These are phyloP conservation scores for Podocnemis expansa DNA, from an alignment of 2,113 vertebrate genomes.

Conservation along the genomic window DNA sequence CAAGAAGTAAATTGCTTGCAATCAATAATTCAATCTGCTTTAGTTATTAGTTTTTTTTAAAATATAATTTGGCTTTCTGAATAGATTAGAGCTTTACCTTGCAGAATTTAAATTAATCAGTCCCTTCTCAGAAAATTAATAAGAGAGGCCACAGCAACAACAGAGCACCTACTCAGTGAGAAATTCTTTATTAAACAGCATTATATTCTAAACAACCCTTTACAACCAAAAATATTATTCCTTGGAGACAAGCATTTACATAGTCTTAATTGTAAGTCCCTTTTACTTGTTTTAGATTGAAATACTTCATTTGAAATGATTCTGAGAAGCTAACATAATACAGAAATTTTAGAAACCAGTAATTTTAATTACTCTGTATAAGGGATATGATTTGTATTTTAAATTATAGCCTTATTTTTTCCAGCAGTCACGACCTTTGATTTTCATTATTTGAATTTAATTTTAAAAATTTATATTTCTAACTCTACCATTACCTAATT, in stretches of 20 bases:
- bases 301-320: neutral
- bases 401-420: neutral
- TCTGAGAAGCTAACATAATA: neutral
- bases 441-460: neutral
- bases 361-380: neutral
- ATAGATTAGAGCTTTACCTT: neutral
- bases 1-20: constrained; percentile 12
- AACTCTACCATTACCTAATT: neutral
- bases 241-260: neutral
- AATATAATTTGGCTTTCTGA: constrained; percentile 8
- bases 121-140: constrained; percentile 9
- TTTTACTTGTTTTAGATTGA: neutral
- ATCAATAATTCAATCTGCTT: constrained; percentile 37
- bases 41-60: neutral
- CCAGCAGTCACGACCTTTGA: neutral
- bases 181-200: neutral
- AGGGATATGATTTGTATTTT: neutral
- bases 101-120: constrained; percentile 22
- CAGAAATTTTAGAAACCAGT: neutral
- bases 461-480: neutral
- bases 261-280: neutral
- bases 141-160: neutral
- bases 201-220: neutral
- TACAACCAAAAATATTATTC: neutral
- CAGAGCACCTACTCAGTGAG: neutral